Evolutionary conservation across 2,113 vertebrate species (phyloP).

Genomic region (Microtus richardsoni): DNA sequence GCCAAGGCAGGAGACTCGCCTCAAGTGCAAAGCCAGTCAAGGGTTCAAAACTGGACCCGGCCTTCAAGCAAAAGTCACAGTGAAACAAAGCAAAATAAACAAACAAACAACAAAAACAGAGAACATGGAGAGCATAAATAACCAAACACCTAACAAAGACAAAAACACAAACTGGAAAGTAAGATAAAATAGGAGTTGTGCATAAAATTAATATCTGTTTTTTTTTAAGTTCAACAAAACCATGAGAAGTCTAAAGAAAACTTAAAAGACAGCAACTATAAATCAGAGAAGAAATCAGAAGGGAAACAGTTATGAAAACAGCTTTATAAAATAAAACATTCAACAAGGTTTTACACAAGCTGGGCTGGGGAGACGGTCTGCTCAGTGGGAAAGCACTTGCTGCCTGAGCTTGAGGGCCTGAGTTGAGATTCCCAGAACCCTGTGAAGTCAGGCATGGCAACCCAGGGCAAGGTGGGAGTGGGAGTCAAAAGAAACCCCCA

Average conservation of each 20-base stretch:
- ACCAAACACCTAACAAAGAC: not conserved
- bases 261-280: not conserved
- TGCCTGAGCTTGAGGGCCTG: not conserved
- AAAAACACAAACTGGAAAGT: not conserved
- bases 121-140: not conserved
- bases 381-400: not conserved
- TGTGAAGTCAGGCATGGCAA: not conserved
- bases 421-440: not conserved
- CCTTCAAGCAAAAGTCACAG: not conserved
- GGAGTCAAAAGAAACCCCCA: not conserved
- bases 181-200: conserved; percentile 34
- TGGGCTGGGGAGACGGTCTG: not conserved
- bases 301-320: not conserved
- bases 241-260: not conserved
- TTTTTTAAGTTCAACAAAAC: conserved; percentile 56
- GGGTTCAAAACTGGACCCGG: not conserved
- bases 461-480: not conserved
- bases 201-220: not conserved
- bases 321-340: not conserved
- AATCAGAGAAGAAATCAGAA: conserved; percentile 27
- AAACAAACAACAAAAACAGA: too few species aligned
- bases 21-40: not conserved
- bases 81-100: not conserved
- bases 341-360: not conserved
- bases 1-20: not conserved